Evolutionary conservation across 2,888 invertebrate species (phyloP), one percentile per base, ranked within the genome.

Genomic region (Muschampia plurimacula): DNA sequence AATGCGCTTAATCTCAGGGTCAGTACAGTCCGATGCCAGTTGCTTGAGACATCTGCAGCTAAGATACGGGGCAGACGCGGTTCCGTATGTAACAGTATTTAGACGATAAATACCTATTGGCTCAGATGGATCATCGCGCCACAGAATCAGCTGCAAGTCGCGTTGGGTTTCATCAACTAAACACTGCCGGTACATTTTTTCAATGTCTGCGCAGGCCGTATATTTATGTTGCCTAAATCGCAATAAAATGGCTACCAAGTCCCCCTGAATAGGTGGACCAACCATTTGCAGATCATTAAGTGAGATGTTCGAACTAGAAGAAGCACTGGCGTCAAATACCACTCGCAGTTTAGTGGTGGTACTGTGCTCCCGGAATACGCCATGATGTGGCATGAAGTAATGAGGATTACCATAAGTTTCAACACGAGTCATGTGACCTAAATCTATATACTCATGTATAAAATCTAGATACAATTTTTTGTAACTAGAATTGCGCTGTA

Each of bases 141-240:
- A 75, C 28, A 76, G 8, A 60, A 75, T 74, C 7, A 72, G 62
- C 46, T 76, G 76, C n/a, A 74, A 36, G 15, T 74, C 22, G 10
- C 73, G 69, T 49, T 76, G 74, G 7, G 39, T 39, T 44, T 64
- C 62, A 57, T 70, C 13, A 32, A 76, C 46, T 44, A 73, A 52
- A 64, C 66, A 46, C 28, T 76, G 74, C 9, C 74, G 59, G 22
- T 74, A 76, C 73, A 76, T 74, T 69, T 76, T 74, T 39, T 69
- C 70, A 4, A 75, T 52, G 49, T 74, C 73, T 4, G 72, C 74
- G 36, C 67, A 67, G 1, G 64, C 69, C 15, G 65, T 63, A 39
- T 72, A 74, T 57, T 57, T 74, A 55, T 75, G 57, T 32, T 72
- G 67, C 36, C 74, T 28, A 57, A 73, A 75, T 10, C 70, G 67